Evolutionary conservation across 1,140 invertebrate species (phyloP).

Genomic region (Drosophila tropicalis): DNA sequence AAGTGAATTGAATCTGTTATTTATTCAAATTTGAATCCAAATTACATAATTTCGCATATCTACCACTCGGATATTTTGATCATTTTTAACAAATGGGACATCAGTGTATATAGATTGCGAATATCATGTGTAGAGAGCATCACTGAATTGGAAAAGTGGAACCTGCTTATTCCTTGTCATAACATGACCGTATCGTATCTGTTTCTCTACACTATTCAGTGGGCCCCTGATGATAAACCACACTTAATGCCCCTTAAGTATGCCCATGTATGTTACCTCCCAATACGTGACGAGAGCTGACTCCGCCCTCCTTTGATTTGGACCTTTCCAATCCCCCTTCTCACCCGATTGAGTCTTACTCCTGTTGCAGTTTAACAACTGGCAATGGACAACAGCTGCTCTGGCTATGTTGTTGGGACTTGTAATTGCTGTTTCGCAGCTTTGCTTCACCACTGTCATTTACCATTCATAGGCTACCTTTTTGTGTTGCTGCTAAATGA

Average conservation of each 20-base stretch:
- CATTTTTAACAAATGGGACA: too few species aligned
- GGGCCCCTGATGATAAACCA: constrained; percentile 65
- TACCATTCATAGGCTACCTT: constrained; percentile 67
- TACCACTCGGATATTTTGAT: too few species aligned
- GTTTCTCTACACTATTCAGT: constrained; percentile 32
- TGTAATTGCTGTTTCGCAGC: constrained; percentile 58
- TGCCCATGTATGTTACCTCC: constrained; percentile 70
- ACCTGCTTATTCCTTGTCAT: constrained; percentile 54
- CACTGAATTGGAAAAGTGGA: constrained; percentile 1
- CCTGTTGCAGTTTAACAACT: constrained; percentile 7
- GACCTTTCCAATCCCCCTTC: background rate
- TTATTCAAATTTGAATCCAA: too few species aligned
- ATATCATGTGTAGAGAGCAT: background rate
- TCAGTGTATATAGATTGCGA: background rate
- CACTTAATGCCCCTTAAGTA: constrained; percentile 76
- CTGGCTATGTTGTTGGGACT: constrained; percentile 34
- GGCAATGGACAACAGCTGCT: constrained; percentile 29
- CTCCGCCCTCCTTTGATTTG: constrained; percentile 3
- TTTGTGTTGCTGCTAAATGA: constrained; percentile 60
- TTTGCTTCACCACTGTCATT: constrained; percentile 53
- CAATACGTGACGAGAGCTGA: constrained; percentile 69
- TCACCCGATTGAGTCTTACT: background rate
- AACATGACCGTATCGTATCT: constrained; percentile 56
- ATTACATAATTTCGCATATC: too few species aligned
- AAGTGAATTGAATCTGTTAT: too few species aligned